These are phyloP conservation scores for Solen grandis DNA, from an alignment of 1,140 invertebrate species.

Conservation along the genomic window DNA sequence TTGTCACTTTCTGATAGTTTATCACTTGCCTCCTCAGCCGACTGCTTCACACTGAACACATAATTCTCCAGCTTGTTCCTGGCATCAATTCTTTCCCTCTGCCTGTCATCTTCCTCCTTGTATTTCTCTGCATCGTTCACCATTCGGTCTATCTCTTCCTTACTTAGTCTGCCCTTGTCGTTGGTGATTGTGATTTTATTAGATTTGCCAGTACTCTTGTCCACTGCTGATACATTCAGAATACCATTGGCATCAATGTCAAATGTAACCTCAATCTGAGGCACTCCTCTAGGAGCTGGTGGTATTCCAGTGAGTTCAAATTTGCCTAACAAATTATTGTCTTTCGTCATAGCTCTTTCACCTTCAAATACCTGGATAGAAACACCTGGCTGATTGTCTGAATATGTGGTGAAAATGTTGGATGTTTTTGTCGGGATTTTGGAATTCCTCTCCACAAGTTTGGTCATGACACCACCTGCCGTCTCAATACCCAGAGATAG, in stretches of 20 bases:
- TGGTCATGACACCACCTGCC: slow-evolving; percentile 85
- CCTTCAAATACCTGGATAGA: slow-evolving; percentile 85
- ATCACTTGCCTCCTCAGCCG: slow-evolving; percentile 88
- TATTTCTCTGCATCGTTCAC: slow-evolving; percentile 97
- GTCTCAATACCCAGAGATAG: slow-evolving; percentile 82
- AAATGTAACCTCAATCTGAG: too few species aligned
- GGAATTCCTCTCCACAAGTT: slow-evolving; percentile 82
- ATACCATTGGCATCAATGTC: too few species aligned
- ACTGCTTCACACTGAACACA: slow-evolving; percentile 92
- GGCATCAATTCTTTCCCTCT: slow-evolving; percentile 89
- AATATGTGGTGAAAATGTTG: slow-evolving; percentile 78
- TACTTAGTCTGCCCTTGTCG: slow-evolving; percentile 92
- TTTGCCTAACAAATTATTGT: slow-evolving; percentile 89
- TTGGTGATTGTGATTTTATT: slow-evolving; percentile 96
- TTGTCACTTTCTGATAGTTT: slow-evolving; percentile 91
- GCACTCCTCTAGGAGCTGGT: too few species aligned
- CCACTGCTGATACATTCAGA: slow-evolving; percentile 80
- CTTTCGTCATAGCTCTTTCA: slow-evolving; percentile 89
- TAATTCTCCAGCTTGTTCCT: slow-evolving; percentile 85
- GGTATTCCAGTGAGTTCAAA: too few species aligned
- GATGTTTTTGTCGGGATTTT: slow-evolving; percentile 78
- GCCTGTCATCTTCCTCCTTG: slow-evolving; percentile 91
- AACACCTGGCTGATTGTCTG: slow-evolving; percentile 88
- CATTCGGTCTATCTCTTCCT: slow-evolving; percentile 98
- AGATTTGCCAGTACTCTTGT: slow-evolving; percentile 86